Conservation (phyloP, 2,888 invertebrate species). For the Ypsolopha scabrella region DNA sequence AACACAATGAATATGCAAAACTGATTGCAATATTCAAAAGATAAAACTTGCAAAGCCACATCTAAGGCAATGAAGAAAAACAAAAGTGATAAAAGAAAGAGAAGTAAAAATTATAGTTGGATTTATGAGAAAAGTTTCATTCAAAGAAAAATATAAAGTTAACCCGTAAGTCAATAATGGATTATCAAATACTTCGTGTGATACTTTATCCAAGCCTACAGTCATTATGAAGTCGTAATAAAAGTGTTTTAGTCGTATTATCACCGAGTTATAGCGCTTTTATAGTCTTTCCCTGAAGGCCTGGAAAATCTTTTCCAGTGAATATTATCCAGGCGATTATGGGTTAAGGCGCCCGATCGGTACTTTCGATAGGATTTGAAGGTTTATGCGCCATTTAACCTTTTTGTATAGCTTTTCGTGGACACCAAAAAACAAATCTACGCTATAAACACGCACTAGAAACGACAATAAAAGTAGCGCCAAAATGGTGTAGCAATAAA, state of each 20-base stretch:
- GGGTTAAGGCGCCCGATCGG: no score
- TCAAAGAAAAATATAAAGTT: constrained; percentile 45
- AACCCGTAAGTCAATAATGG: constrained; percentile 34
- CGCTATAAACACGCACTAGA: background rate
- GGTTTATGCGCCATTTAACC: no score
- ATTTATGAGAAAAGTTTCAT: constrained; percentile 53
- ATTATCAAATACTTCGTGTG: constrained; percentile 47
- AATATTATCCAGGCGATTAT: background rate
- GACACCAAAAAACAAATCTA: background rate
- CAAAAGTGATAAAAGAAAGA: constrained; percentile 31
- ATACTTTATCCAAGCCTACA: constrained; percentile 32
- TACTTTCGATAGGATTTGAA: no score
- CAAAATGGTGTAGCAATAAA: background rate
- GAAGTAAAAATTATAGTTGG: constrained; percentile 52
- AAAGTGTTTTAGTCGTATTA: constrained; percentile 14
- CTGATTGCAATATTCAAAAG: no score
- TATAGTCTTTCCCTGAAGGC: background rate
- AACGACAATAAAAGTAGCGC: background rate
- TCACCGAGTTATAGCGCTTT: background rate
- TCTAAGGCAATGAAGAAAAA: constrained; percentile 8
- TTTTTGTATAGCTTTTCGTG: no score
- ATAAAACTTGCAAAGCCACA: no score
- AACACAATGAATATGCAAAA: no score
- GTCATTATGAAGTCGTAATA: constrained; percentile 28
- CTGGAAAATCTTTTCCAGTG: background rate